Evolutionary conservation across 2,113 vertebrate genomes (phyloP).

Genomic region (Opisthocomus hoazin): DNA sequence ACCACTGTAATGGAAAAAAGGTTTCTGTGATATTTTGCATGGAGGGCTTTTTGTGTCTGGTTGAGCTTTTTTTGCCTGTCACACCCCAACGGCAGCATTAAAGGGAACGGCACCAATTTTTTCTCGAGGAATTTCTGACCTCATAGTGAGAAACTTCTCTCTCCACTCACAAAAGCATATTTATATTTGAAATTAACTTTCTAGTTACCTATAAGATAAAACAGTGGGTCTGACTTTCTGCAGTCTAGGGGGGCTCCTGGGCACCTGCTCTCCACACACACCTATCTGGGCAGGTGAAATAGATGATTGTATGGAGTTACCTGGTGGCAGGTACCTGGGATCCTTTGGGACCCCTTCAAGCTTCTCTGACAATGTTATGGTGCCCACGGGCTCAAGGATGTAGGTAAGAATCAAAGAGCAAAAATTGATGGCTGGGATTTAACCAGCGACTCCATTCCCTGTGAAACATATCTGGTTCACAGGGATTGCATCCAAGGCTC

Average conservation of each 20-base stretch:
- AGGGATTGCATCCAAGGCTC: background rate
- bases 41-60: background rate
- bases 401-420: background rate
- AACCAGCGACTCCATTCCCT: background rate
- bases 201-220: background rate
- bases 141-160: background rate
- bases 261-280: background rate
- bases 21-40: conserved; percentile 5
- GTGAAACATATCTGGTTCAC: background rate
- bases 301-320: background rate
- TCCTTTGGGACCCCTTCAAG: background rate
- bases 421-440: background rate
- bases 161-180: background rate
- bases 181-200: background rate
- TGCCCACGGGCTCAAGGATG: background rate
- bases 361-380: background rate
- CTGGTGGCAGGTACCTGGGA: background rate
- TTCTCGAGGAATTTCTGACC: background rate
- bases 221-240: background rate
- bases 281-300: background rate
- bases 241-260: background rate
- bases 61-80: background rate
- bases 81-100: background rate
- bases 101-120: background rate
- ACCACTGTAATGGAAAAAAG: conserved; percentile 50